A percentile compares a stretch with the other conserved stretches of the same genome.
These are phyloP conservation scores for Drosophila jambulina DNA, from an alignment of 1,140 invertebrate species.

Conservation along the genomic window DNA sequence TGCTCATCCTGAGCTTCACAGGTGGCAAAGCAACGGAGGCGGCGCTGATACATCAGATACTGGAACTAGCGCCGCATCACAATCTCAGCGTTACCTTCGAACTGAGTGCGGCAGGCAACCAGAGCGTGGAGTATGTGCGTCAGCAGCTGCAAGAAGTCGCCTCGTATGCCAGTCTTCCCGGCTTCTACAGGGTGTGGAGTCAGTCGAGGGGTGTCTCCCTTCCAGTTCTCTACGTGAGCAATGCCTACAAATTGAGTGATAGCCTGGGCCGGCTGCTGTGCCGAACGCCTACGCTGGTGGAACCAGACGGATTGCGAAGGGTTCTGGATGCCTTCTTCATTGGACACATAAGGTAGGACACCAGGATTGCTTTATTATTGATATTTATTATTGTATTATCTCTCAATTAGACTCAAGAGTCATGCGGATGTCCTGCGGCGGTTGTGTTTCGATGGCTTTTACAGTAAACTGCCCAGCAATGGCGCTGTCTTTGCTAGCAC, in stretches of 20 bases:
- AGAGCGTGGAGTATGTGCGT: conserved; percentile 71
- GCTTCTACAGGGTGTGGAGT: conserved; percentile 86
- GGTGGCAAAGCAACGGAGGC: conserved; percentile 52
- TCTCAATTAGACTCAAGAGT: conserved; percentile 68
- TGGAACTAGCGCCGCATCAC: conserved; percentile 73
- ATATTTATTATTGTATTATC: too few species aligned
- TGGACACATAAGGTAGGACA: conserved; percentile 85
- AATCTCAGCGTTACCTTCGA: conserved; percentile 81
- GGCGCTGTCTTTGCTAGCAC: conserved; percentile 88
- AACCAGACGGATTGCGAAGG: conserved; percentile 85
- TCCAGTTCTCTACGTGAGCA: conserved; percentile 87
- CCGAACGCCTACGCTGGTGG: conserved; percentile 72
- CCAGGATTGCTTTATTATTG: background rate
- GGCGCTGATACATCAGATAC: conserved; percentile 65
- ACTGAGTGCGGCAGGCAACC: conserved; percentile 72
- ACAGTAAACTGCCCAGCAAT: conserved; percentile 88
- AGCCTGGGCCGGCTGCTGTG: conserved; percentile 86
- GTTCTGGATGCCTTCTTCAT: conserved; percentile 87
- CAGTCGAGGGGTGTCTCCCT: conserved; percentile 74
- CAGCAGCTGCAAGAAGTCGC: conserved; percentile 73
- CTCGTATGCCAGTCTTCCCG: conserved; percentile 79
- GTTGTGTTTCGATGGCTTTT: conserved; percentile 88
- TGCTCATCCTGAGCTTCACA: conserved; percentile 68
- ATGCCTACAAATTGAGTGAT: conserved; percentile 87
- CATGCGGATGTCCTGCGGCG: conserved; percentile 82